Base-by-base conservation (phyloP, 2,113 vertebrate species). In the Athene noctua region DNA sequence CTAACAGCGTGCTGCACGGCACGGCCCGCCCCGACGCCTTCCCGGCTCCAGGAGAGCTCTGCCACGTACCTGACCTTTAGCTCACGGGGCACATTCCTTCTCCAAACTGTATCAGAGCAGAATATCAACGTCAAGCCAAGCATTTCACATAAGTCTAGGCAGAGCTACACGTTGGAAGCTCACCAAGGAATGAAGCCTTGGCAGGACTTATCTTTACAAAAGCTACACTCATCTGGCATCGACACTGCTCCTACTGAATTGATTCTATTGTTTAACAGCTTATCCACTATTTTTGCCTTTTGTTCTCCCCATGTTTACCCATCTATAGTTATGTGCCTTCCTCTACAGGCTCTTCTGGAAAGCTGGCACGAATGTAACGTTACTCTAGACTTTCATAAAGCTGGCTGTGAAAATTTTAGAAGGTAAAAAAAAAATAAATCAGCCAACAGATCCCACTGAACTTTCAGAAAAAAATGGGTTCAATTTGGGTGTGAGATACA, bases 1-100 rank as follows among this genome's bases (percentile, higher is more conserved):
- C 57, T n/a, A 20, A 5, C 2, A 32, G 62, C 11, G 7, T 0
- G 12, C 0, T 6, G n/a, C 13, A 13, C 1, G 38, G 49, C 85
- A 34, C 15, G 3, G 68, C 40, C 32, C 6, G 1, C 72, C 5
- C 3, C 0, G 2, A 27, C 19, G 23, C 30, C 4, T 19, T 17
- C 49, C 57, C 46, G 10, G 40, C 40, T 40, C 40, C 40, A 54
- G 58, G 11, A 62, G 29, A 77, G 74, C 38, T 34, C 57, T 71
- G 72, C 61, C 51, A 23, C 15, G 0, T 8, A 11, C 44, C 34
- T 6, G 58, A 22, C 63, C 88, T 68, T 34, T 1, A 20, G 17
- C 54, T 62, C 51, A 2, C 0, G 1, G 27, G 58, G 44, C 5
- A 32, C 29, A 1, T 10, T 32, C 30, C 19, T 18, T 22, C 11